phyloP scores from a whole-genome alignment of 37 sponge, comb jelly and placozoan species.

The Mnemiopsis leidyi region DNA sequence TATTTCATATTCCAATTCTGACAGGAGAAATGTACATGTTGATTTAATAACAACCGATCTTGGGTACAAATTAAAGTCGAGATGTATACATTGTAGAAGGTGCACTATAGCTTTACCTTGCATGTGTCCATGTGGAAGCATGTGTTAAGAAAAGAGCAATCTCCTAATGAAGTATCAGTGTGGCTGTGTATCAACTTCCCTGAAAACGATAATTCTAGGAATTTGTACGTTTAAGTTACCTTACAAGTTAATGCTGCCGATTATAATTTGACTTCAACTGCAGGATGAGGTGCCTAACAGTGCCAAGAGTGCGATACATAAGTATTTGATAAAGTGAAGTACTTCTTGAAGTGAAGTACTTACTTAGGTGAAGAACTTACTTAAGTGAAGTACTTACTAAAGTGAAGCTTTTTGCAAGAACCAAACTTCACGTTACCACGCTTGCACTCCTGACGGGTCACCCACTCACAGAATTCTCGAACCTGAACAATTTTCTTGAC shows the following conservation, averaged over 20 bases:
- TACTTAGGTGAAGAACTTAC: too few relatives aligned
- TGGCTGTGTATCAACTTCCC: slow-evolving; percentile 79
- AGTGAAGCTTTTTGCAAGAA: slow-evolving; percentile 89
- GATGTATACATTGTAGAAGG: background rate
- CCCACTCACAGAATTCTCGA: slow-evolving; percentile 82
- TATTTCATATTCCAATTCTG: too few relatives aligned
- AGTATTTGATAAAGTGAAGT: too few relatives aligned
- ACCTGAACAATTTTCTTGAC: slow-evolving; percentile 78
- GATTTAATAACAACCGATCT: too few relatives aligned
- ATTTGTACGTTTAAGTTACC: background rate
- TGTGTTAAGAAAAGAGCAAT: slow-evolving; percentile 97
- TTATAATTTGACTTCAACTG: too few relatives aligned
- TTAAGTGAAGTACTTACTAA: slow-evolving; percentile 66
- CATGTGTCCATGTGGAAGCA: slow-evolving; percentile 97
- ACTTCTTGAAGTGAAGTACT: too few relatives aligned
- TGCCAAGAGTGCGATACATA: too few relatives aligned
- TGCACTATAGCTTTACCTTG: slow-evolving; percentile 63
- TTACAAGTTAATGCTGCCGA: too few relatives aligned
- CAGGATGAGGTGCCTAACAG: too few relatives aligned
- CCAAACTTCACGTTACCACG: slow-evolving; percentile 67
- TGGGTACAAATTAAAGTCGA: too few relatives aligned
- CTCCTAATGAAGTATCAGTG: slow-evolving; percentile 89
- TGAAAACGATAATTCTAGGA: background rate
- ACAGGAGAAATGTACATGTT: too few relatives aligned
- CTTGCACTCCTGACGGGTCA: slow-evolving; percentile 88